Conservation (phyloP, 1,140 invertebrate genomes). For the Cherax quadricarinatus region DNA sequence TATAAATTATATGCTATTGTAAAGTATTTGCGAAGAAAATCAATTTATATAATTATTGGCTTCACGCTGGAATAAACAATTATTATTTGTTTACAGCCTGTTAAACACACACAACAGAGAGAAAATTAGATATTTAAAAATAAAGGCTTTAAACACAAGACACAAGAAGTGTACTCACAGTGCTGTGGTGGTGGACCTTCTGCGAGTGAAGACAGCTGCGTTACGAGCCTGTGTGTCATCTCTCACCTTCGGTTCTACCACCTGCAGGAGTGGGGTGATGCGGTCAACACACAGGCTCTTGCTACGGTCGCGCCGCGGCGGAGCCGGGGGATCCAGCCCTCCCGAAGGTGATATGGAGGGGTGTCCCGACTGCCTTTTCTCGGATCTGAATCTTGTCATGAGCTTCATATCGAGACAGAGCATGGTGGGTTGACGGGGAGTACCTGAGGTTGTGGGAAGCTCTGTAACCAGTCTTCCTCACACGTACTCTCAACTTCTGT, state of each 20-base stretch:
- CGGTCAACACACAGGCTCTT: slow-evolving; percentile 60
- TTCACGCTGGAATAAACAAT: too few species aligned
- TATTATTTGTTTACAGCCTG: too few species aligned
- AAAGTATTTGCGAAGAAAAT: too few species aligned
- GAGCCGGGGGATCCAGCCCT: slow-evolving; percentile 31
- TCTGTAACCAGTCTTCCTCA: not conserved
- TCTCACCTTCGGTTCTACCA: slow-evolving; percentile 35
- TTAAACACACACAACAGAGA: too few species aligned
- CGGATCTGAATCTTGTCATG: slow-evolving; percentile 56
- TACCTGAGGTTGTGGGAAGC: not conserved
- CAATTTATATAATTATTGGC: too few species aligned
- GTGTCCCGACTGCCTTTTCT: slow-evolving; percentile 29
- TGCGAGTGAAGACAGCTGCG: slow-evolving; percentile 26
- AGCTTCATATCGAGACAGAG: slow-evolving; percentile 64
- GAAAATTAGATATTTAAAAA: too few species aligned
- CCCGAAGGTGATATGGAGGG: slow-evolving; percentile 37
- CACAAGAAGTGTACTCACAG: slow-evolving; percentile 25
- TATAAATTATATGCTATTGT: too few species aligned
- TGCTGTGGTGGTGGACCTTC: slow-evolving; percentile 34
- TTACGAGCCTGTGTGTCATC: slow-evolving; percentile 32
- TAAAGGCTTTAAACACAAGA: too few species aligned
- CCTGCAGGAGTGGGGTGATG: slow-evolving; percentile 56
- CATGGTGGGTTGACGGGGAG: slow-evolving; percentile 15
- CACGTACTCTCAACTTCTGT: not conserved
- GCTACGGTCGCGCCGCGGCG: slow-evolving; percentile 49